Evolutionary conservation across 2,797 vertebrate genomes (phyloP), one percentile per base, ranked within the genome.

Genomic region (Girardinus metallicus): DNA sequence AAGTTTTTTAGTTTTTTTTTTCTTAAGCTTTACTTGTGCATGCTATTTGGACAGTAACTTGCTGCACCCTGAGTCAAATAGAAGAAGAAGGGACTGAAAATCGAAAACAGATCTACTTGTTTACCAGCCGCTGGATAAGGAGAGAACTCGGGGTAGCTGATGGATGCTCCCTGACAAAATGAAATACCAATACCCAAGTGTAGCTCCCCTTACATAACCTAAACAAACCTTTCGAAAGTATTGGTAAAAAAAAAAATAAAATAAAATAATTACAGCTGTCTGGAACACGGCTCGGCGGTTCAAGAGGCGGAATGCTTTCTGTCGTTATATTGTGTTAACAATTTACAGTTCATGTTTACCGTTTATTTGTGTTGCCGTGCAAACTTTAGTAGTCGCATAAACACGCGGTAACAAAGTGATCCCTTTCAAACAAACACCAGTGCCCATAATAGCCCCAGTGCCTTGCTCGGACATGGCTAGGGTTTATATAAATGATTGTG

Each of bases 111-210:
- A 76, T 53, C 74, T 85, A 80, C 82, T 88, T 90, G 88, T 91
- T 93, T 93, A 91, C 86, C 89, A 81, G 86, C 62, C 68, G 74
- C 72, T 23, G n/a, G 77, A 71, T 77, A 81, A 87, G 80, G 85
- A 66, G 74, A 89, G 78, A 87, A 88, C 85, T 87, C 81, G 72
- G 77, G 88, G 64, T 68, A 41, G 21, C 34, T 68, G 64, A 68
- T 21, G 9, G 64, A 68, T 68, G 34, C 18, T 41, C 36, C 64
- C 36, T 68, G 64, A 68, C 36, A 90, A 92, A 93, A 93, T 93
- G 83, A 94, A 93, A 92, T 89, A 87, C 92, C 91, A 91, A 92
- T 93, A 90, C 85, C 83, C 60, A 77, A 87, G 88, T 92, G 76
- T 84, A 36, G 85, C 90, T 88, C 86, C 89, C 86, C 92, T 90